These are phyloP conservation scores for Chaenocephalus aceratus DNA, from an alignment of 2,113 vertebrate genomes.

Conservation along the genomic window DNA sequence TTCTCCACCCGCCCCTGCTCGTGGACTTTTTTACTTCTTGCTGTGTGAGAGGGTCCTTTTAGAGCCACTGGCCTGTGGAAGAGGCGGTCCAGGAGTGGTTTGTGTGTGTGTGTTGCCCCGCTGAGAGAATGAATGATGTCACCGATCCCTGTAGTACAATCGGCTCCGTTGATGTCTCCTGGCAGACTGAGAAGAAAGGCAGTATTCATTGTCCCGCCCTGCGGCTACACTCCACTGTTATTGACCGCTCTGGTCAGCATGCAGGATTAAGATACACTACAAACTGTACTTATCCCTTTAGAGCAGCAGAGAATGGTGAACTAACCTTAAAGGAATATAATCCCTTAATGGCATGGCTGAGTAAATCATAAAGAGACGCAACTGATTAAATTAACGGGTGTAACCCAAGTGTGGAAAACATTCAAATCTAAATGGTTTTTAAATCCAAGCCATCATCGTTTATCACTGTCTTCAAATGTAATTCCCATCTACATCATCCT, in stretches of 20 bases:
- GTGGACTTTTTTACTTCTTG: conserved; percentile 66
- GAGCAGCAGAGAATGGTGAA: conserved; percentile 41
- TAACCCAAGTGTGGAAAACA: background rate
- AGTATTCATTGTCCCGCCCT: conserved; percentile 58
- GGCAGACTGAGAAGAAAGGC: conserved; percentile 54
- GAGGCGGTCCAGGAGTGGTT: background rate
- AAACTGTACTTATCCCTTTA: conserved; percentile 53
- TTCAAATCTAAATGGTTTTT: background rate
- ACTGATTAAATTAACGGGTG: conserved; percentile 15
- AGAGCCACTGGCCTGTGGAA: conserved; percentile 36
- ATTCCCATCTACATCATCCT: too few species aligned
- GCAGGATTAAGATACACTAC: conserved; percentile 48
- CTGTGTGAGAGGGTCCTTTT: conserved; percentile 60
- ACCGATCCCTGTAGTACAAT: conserved; percentile 61
- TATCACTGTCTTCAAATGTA: too few species aligned
- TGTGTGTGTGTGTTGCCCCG: conserved; percentile 39
- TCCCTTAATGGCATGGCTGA: conserved; percentile 31
- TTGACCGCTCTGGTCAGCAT: conserved; percentile 48
- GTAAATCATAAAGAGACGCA: conserved; percentile 11
- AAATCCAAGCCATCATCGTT: too few species aligned
- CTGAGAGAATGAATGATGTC: conserved; percentile 72
- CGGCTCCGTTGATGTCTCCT: conserved; percentile 66
- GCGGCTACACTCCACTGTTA: conserved; percentile 46
- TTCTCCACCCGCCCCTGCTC: conserved; percentile 50
- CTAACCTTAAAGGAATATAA: conserved; percentile 35